Conservation (phyloP, 2,797 vertebrate genomes). For the Pelodytes ibericus region DNA sequence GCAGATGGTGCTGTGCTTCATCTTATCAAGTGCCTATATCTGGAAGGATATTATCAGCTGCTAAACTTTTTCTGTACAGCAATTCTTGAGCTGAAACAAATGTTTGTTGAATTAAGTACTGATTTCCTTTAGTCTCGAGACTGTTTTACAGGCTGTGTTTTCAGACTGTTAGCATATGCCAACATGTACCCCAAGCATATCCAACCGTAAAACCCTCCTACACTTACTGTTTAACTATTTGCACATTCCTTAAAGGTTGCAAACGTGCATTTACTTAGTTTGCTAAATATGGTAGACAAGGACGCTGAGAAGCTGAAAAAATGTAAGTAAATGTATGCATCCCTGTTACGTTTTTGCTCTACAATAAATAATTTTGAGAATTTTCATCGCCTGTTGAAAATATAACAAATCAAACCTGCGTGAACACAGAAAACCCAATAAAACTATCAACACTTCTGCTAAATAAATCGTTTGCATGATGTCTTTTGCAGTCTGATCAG, state of each 20-base stretch:
- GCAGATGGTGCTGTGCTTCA: constrained; percentile 77
- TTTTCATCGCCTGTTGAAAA: constrained; percentile 44
- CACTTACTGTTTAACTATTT: constrained; percentile 64
- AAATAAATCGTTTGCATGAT: constrained; percentile 38
- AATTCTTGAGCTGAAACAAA: constrained; percentile 81
- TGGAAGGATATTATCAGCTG: not conserved
- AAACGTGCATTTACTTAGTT: constrained; percentile 62
- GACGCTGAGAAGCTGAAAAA: constrained; percentile 66
- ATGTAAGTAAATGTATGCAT: constrained; percentile 72
- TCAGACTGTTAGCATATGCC: constrained; percentile 66
- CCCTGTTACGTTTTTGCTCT: constrained; percentile 61
- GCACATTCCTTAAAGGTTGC: constrained; percentile 67
- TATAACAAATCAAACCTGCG: constrained; percentile 43
- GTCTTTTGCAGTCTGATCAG: constrained; percentile 44
- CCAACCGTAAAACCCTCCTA: constrained; percentile 62
- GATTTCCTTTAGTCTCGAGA: constrained; percentile 85
- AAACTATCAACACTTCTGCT: constrained; percentile 57
- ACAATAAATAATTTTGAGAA: constrained; percentile 52
- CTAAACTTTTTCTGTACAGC: constrained; percentile 67
- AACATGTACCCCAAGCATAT: constrained; percentile 60
- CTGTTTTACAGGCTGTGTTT: constrained; percentile 68
- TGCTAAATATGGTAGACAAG: constrained; percentile 64
- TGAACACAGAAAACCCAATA: constrained; percentile 47
- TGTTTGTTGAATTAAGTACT: constrained; percentile 91
- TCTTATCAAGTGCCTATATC: constrained; percentile 59